Evolutionary conservation across 2,797 vertebrate genomes (phyloP).

Genomic region (Lacerta bilineata): DNA sequence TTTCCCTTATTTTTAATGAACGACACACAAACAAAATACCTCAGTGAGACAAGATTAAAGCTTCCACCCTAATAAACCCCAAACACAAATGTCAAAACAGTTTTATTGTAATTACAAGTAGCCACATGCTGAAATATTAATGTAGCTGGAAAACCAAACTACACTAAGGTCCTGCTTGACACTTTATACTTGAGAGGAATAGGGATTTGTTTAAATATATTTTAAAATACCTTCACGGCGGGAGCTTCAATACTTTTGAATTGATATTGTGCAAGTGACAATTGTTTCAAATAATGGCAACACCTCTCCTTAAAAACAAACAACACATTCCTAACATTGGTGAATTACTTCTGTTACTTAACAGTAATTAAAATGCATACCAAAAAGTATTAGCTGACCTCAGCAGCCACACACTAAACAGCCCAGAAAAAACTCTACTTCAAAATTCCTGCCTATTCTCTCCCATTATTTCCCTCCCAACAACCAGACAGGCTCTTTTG

Average conservation of each 20-base stretch:
- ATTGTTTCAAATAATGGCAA: background rate
- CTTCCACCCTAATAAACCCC: background rate
- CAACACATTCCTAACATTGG: no score
- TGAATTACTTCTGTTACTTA: background rate
- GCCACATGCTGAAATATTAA: background rate
- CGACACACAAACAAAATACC: constrained; percentile 14
- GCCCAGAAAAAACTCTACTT: background rate
- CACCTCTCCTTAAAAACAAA: background rate
- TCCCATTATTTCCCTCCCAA: background rate
- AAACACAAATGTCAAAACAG: constrained; percentile 5
- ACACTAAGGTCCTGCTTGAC: no score
- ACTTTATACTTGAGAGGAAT: background rate
- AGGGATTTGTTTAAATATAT: background rate
- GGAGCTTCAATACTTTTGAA: background rate
- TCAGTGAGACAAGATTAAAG: constrained; percentile 12
- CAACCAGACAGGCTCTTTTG: background rate
- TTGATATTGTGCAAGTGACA: background rate
- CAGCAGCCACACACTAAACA: background rate
- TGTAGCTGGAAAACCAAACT: background rate
- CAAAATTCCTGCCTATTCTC: background rate
- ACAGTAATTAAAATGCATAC: background rate
- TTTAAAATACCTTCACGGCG: background rate
- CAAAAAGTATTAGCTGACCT: background rate
- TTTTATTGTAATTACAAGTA: constrained; percentile 4
- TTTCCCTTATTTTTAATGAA: constrained; percentile 44